Evolutionary conservation across 2,113 vertebrate species (phyloP).

Genomic region (Halcyon senegalensis): DNA sequence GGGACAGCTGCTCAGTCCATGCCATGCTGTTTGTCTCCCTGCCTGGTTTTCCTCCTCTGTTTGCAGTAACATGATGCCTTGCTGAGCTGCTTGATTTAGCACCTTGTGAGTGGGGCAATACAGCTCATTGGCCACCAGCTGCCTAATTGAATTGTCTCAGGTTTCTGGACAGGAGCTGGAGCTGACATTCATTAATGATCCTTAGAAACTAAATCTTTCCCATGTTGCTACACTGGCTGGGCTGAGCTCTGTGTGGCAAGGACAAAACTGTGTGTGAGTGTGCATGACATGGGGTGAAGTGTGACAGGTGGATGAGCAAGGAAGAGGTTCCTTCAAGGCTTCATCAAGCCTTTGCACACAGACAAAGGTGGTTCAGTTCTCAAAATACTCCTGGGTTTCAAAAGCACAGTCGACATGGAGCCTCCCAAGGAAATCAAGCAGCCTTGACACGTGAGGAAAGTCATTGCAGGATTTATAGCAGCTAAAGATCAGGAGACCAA

Average conservation of each 20-base stretch:
- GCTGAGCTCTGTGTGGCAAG: background rate
- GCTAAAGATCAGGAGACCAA: background rate
- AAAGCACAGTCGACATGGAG: background rate
- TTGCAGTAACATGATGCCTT: background rate
- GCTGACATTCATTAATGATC: conserved; percentile 56
- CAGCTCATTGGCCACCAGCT: conserved; percentile 51
- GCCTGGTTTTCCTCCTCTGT: background rate
- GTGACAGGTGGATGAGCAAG: background rate
- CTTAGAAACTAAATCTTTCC: conserved; percentile 44
- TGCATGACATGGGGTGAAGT: background rate
- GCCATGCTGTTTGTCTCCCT: background rate
- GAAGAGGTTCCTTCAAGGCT: background rate
- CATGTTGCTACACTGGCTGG: background rate
- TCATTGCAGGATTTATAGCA: background rate
- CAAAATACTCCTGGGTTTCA: background rate
- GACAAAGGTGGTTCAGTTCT: background rate
- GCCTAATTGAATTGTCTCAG: conserved; percentile 62
- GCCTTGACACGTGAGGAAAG: background rate
- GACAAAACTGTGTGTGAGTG: background rate
- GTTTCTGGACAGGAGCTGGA: conserved; percentile 38
- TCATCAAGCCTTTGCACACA: background rate
- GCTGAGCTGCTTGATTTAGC: conserved; percentile 49
- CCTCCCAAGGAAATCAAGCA: background rate
- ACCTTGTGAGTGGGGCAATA: background rate
- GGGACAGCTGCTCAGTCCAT: background rate